Evolutionary conservation across 2,888 invertebrate species (phyloP).

Genomic region (Sesia bembeciformis): DNA sequence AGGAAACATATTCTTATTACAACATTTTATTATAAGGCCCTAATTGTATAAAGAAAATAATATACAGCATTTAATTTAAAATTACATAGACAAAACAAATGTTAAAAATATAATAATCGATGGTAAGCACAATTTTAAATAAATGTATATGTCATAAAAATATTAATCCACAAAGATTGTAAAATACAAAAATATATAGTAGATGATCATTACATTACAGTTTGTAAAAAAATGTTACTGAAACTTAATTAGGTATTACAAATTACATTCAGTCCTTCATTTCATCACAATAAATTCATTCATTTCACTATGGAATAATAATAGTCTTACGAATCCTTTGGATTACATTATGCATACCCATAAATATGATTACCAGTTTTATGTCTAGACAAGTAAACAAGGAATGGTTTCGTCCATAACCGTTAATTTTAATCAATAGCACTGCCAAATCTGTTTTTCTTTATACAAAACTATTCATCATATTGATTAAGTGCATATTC

Average conservation of each 20-base stretch:
- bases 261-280: slow-evolving; percentile 51
- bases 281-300: slow-evolving; percentile 58
- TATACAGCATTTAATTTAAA: slow-evolving; percentile 5
- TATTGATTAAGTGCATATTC: slow-evolving; percentile 72
- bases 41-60: slow-evolving; percentile 1
- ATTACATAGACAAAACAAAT: slow-evolving; percentile 19
- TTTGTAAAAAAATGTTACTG: slow-evolving; percentile 13
- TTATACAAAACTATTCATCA: slow-evolving; percentile 39
- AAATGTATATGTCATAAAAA: slow-evolving; percentile 26
- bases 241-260: slow-evolving; percentile 14
- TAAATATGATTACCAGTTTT: slow-evolving; percentile 3
- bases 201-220: slow-evolving; percentile 14
- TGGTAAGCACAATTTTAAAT: slow-evolving; percentile 17
- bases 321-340: slow-evolving; percentile 36
- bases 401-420: not conserved
- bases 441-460: slow-evolving; percentile 1
- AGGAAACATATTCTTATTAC: slow-evolving; percentile 40
- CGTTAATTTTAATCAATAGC: not conserved
- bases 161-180: slow-evolving; percentile 31
- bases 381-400: not conserved
- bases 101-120: slow-evolving; percentile 30
- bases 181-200: slow-evolving; percentile 35
- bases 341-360: slow-evolving; percentile 23
- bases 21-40: slow-evolving; percentile 39
- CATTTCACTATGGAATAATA: slow-evolving; percentile 17